Evolutionary conservation across 53 echinoderm and acorn worm species (phyloP).

Genomic region (Actinopyga echinites): DNA sequence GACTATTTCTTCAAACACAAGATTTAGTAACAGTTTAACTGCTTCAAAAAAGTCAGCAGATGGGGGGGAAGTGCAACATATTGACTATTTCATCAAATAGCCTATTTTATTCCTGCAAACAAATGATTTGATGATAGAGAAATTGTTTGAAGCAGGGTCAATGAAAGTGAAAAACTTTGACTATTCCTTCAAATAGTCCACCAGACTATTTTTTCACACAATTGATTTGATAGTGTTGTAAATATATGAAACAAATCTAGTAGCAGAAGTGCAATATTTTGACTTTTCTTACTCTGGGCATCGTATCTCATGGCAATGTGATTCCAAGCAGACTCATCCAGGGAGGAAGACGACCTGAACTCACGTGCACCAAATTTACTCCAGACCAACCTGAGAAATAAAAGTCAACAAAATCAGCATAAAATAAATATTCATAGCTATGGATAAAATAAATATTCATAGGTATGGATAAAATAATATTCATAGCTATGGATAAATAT

Average conservation of each 20-base stretch:
- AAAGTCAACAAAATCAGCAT: neutral
- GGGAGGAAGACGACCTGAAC: constrained; percentile 34
- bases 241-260: neutral
- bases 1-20: no score
- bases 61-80: no score
- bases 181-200: no score
- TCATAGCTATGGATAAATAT: no score
- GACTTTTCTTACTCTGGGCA: constrained; percentile 73
- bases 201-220: neutral
- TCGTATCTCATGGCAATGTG: constrained; percentile 84
- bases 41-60: no score
- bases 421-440: neutral
- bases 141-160: no score
- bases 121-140: no score
- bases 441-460: neutral
- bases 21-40: no score
- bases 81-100: no score
- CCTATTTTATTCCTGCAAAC: no score
- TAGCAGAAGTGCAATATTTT: neutral
- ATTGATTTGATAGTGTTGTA: neutral
- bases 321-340: constrained; percentile 68
- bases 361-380: constrained; percentile 47
- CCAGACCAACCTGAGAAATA: constrained; percentile 44
- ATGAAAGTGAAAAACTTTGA: no score
- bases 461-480: neutral